Evolutionary conservation across 2,888 invertebrate genomes (phyloP).

Genomic region (Teleiodes luculella): DNA sequence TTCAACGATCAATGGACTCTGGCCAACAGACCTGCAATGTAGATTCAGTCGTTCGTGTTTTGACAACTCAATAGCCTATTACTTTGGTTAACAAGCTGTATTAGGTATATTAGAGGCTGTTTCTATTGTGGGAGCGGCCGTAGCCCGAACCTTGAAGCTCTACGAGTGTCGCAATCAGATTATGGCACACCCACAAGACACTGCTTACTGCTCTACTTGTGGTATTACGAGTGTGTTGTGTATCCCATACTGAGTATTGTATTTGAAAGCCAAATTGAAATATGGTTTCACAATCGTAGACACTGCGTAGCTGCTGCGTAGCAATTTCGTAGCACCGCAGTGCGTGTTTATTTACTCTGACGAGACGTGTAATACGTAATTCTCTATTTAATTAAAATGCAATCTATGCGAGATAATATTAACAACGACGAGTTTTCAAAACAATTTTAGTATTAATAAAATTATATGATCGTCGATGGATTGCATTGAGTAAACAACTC

Average conservation of each 20-base stretch:
- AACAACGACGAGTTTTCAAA: background rate
- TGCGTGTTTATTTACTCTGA: background rate
- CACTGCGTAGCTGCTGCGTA: conserved; percentile 4
- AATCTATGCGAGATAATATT: background rate
- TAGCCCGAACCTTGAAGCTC: conserved; percentile 62
- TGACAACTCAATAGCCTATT: conserved; percentile 10
- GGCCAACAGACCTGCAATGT: background rate
- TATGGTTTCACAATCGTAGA: background rate
- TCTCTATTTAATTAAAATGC: background rate
- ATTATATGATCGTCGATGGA: conserved; percentile 11
- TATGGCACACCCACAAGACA: conserved; percentile 68
- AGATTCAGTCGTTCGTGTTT: background rate
- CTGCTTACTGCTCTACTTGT: background rate
- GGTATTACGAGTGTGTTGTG: background rate
- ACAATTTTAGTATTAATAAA: background rate
- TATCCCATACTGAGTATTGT: no score
- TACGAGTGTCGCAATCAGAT: conserved; percentile 76
- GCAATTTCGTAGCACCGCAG: conserved; percentile 5
- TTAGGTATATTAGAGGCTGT: conserved; percentile 21
- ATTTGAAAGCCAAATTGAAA: no score
- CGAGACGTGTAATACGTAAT: background rate
- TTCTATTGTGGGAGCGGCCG: conserved; percentile 62
- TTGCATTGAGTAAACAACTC: conserved; percentile 17
- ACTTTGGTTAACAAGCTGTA: conserved; percentile 8
- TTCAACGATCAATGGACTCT: background rate